Percentiles rank a stretch among this genome's conserved stretches.
Conservation (phyloP, 2,888 invertebrate genomes). For the Caenorhabditis macrosperma region DNA sequence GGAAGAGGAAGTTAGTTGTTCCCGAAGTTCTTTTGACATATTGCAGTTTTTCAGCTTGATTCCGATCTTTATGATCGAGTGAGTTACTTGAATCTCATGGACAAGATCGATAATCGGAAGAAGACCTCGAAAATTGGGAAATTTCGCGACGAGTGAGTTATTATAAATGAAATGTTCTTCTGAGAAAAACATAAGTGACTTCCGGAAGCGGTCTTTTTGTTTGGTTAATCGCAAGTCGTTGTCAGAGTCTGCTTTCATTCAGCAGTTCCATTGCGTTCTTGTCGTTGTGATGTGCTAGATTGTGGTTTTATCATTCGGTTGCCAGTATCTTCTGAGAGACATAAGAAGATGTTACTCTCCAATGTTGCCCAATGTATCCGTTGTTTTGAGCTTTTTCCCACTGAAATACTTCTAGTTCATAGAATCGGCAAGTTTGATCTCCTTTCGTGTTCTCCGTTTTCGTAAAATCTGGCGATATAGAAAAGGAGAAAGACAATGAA, state of each 20-base stretch:
- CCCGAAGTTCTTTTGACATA: background rate
- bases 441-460: conserved; percentile 7
- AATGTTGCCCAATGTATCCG: background rate
- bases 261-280: conserved; percentile 1
- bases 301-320: conserved; percentile 3
- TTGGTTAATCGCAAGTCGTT: conserved; percentile 36
- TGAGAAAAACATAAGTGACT: conserved; percentile 52
- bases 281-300: conserved; percentile 15
- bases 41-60: conserved; percentile 72
- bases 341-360: too few relatives aligned
- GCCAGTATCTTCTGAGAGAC: too few relatives aligned
- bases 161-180: background rate
- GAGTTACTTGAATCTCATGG: conserved; percentile 71
- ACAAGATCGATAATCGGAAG: conserved; percentile 58
- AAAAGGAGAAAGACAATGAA: conserved; percentile 45
- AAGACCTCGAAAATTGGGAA: conserved; percentile 45
- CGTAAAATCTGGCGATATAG: conserved; percentile 34
- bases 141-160: conserved; percentile 66
- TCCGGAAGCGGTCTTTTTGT: conserved; percentile 57
- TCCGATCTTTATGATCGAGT: conserved; percentile 74
- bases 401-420: too few relatives aligned
- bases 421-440: too few relatives aligned
- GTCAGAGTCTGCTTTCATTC: background rate
- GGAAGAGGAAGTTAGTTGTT: conserved; percentile 56
- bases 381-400: background rate